These are phyloP conservation scores for Spea bombifrons DNA, from an alignment of 2,113 vertebrate genomes.

Conservation along the genomic window DNA sequence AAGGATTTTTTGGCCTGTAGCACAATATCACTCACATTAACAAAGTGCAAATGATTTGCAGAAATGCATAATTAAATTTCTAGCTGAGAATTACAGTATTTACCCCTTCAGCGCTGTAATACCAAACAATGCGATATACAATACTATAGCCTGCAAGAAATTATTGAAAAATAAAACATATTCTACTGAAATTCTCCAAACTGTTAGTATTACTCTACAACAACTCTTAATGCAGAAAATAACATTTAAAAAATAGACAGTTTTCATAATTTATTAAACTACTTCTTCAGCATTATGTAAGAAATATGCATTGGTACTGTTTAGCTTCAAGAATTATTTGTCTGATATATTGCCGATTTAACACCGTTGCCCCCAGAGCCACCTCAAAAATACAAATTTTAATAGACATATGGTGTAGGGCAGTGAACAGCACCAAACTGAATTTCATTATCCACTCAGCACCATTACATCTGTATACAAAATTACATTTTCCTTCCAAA, in stretches of 20 bases:
- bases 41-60: slow-evolving; percentile 30
- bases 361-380: slow-evolving; percentile 54
- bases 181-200: slow-evolving; percentile 1
- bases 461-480: slow-evolving; percentile 56
- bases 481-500: slow-evolving; percentile 54
- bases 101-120: slow-evolving; percentile 34
- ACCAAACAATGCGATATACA: slow-evolving; percentile 13
- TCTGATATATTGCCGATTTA: slow-evolving; percentile 54
- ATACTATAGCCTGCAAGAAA: background rate
- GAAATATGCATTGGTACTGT: slow-evolving; percentile 38
- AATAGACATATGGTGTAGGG: slow-evolving; percentile 65
- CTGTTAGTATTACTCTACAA: background rate
- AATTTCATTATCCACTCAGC: slow-evolving; percentile 79
- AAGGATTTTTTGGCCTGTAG: slow-evolving; percentile 27
- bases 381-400: slow-evolving; percentile 59
- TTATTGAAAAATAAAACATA: slow-evolving; percentile 9
- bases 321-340: slow-evolving; percentile 52
- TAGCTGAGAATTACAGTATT: slow-evolving; percentile 35
- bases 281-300: slow-evolving; percentile 27
- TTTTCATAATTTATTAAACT: slow-evolving; percentile 42
- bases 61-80: slow-evolving; percentile 47
- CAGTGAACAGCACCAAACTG: slow-evolving; percentile 57
- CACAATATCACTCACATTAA: slow-evolving; percentile 24
- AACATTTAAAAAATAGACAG: slow-evolving; percentile 34
- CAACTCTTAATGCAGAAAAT: slow-evolving; percentile 43